A percentile compares a stretch with the other conserved stretches of the same genome.
Evolutionary conservation across 2,113 vertebrate species (phyloP).

Genomic region (Perccottus glenii): DNA sequence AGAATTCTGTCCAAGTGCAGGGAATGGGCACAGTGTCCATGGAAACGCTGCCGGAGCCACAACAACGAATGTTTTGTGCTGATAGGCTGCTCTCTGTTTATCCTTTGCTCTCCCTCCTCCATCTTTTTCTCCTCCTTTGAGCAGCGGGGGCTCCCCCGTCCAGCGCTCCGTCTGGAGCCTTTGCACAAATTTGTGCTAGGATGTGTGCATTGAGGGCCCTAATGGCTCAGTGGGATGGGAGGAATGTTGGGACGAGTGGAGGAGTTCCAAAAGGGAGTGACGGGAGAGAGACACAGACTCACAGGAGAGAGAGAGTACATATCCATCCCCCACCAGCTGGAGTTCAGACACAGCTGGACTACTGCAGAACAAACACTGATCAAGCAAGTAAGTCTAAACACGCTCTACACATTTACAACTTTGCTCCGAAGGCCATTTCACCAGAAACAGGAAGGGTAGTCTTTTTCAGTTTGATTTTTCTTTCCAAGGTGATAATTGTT

Average conservation of each 20-base stretch:
- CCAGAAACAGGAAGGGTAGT: slow-evolving; percentile 7
- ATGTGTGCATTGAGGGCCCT: slow-evolving; percentile 51
- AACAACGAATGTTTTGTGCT: slow-evolving; percentile 74
- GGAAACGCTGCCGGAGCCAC: slow-evolving; percentile 51
- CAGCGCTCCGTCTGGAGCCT: slow-evolving; percentile 18
- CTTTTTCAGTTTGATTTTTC: slow-evolving; percentile 24
- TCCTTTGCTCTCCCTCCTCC: slow-evolving; percentile 2
- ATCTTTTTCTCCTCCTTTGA: slow-evolving; percentile 45
- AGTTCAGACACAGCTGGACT: slow-evolving; percentile 77
- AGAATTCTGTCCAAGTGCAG: neutral
- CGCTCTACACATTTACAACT: too few relatives aligned
- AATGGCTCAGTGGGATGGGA: slow-evolving; percentile 61
- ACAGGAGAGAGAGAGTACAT: slow-evolving; percentile 51
- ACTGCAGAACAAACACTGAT: slow-evolving; percentile 32
- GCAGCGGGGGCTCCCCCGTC: slow-evolving; percentile 45
- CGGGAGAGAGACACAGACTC: slow-evolving; percentile 32
- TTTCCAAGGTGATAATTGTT: slow-evolving; percentile 40
- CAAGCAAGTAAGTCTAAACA: neutral
- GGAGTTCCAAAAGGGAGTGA: slow-evolving; percentile 70
- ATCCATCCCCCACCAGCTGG: slow-evolving; percentile 75
- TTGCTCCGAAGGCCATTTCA: too few relatives aligned
- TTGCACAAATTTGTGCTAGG: slow-evolving; percentile 78
- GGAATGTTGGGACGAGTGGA: slow-evolving; percentile 79
- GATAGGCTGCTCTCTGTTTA: slow-evolving; percentile 20
- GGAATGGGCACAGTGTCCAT: slow-evolving; percentile 46